phyloP scores from a whole-genome alignment of 2,888 invertebrate species.

The Rhaphigaster nebulosa region DNA sequence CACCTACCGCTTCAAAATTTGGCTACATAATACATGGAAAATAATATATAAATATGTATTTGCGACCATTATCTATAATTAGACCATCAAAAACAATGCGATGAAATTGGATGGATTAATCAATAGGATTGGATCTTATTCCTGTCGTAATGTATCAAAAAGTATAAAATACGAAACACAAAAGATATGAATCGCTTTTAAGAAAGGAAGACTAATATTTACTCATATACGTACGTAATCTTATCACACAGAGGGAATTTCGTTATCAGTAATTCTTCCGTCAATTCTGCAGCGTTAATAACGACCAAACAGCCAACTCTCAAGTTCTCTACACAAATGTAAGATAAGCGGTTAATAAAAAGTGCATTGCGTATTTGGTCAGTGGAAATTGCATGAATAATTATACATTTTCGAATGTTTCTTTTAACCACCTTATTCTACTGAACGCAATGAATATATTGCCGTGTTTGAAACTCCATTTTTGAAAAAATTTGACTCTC shows the following conservation, averaged over 20 bases:
- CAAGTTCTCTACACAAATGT: too few relatives aligned
- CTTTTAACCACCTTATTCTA: too few relatives aligned
- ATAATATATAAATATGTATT: neutral
- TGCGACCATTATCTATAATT: neutral
- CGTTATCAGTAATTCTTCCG: neutral
- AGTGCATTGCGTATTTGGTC: too few relatives aligned
- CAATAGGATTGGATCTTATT: neutral
- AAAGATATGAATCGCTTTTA: neutral
- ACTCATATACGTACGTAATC: neutral
- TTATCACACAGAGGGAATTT: neutral
- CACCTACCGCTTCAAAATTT: neutral
- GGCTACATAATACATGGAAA: neutral
- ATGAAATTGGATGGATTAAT: neutral
- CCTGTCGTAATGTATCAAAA: neutral
- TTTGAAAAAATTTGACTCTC: too few relatives aligned
- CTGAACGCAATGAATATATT: too few relatives aligned
- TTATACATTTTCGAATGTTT: too few relatives aligned
- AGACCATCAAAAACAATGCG: neutral
- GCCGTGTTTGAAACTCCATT: too few relatives aligned
- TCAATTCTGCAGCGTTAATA: neutral
- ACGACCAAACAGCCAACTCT: too few relatives aligned
- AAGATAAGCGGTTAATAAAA: too few relatives aligned
- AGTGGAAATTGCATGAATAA: too few relatives aligned
- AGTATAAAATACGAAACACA: too few relatives aligned
- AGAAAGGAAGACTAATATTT: neutral